Percentiles rank a stretch among this genome's conserved stretches.
phyloP scores from a whole-genome alignment of 2,113 vertebrate species.

The Myiopsitta monachus region DNA sequence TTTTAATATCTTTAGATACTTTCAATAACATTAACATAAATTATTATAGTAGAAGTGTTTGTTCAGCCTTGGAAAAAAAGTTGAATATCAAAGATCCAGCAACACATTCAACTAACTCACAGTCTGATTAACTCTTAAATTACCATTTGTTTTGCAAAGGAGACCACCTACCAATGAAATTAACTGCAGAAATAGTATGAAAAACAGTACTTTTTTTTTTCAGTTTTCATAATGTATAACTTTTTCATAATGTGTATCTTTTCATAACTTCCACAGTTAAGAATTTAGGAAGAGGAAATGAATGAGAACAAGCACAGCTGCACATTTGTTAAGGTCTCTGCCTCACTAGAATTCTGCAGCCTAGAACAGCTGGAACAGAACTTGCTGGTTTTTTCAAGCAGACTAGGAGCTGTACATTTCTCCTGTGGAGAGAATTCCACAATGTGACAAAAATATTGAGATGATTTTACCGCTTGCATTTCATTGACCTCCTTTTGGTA shows the following conservation, averaged over 20 bases:
- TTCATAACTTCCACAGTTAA: neutral
- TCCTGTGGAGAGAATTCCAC: neutral
- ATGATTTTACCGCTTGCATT: constrained; percentile 90
- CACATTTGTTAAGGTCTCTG: neutral
- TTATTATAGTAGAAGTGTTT: neutral
- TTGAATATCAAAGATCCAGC: neutral
- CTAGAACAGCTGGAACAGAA: neutral
- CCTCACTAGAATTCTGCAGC: neutral
- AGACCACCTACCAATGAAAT: neutral
- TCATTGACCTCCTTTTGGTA: constrained; percentile 93
- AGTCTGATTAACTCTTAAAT: neutral
- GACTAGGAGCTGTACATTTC: neutral
- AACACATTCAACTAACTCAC: neutral
- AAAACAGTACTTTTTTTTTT: neutral
- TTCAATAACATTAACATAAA: neutral
- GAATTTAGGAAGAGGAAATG: neutral
- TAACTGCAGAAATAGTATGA: neutral
- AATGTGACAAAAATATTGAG: neutral
- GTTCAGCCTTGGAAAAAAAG: neutral
- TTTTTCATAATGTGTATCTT: neutral
- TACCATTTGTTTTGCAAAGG: neutral
- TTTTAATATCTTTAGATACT: neutral
- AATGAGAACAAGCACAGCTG: neutral
- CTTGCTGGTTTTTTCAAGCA: neutral
- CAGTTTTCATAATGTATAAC: neutral